Percentiles rank a stretch among this genome's conserved stretches.
phyloP scores from a whole-genome alignment of 1,140 invertebrate genomes.

The Drosophila mojavensis region DNA sequence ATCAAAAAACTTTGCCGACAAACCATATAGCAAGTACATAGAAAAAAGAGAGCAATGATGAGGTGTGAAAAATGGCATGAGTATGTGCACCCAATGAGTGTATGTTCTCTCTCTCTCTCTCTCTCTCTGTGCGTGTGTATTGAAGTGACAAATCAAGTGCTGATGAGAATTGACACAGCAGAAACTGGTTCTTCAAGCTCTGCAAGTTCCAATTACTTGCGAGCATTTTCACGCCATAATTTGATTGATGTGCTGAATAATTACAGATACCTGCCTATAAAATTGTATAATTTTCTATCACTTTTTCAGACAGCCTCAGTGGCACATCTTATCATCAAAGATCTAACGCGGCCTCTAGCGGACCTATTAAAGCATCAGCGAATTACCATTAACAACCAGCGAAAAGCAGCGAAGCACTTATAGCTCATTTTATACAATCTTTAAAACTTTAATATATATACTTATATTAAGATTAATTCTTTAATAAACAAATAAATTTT shows the following conservation, averaged over 20 bases:
- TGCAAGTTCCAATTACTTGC: slow-evolving; percentile 61
- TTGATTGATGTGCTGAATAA: slow-evolving; percentile 64
- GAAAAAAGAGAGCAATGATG: slow-evolving; percentile 53
- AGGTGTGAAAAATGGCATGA: slow-evolving; percentile 24
- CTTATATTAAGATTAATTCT: background rate
- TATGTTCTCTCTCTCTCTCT: too few species aligned
- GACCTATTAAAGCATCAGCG: slow-evolving; percentile 15
- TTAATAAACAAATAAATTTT: too few species aligned
- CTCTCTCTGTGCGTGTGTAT: background rate
- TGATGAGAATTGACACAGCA: slow-evolving; percentile 20
- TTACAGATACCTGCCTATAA: slow-evolving; percentile 38
- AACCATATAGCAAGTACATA: slow-evolving; percentile 40
- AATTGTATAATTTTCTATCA: slow-evolving; percentile 14
- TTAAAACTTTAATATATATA: background rate
- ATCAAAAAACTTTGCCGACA: slow-evolving; percentile 77
- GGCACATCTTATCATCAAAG: slow-evolving; percentile 30
- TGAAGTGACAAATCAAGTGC: slow-evolving; percentile 46
- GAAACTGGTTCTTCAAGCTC: slow-evolving; percentile 28
- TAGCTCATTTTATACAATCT: background rate
- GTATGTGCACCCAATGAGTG: slow-evolving; percentile 16
- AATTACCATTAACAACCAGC: slow-evolving; percentile 14
- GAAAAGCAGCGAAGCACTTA: background rate
- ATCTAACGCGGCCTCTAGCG: slow-evolving; percentile 24
- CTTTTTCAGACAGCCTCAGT: slow-evolving; percentile 3
- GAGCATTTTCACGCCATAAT: slow-evolving; percentile 64